Evolutionary conservation across 2,797 vertebrate species (phyloP).

Genomic region (Schizopygopsis malacanthus): DNA sequence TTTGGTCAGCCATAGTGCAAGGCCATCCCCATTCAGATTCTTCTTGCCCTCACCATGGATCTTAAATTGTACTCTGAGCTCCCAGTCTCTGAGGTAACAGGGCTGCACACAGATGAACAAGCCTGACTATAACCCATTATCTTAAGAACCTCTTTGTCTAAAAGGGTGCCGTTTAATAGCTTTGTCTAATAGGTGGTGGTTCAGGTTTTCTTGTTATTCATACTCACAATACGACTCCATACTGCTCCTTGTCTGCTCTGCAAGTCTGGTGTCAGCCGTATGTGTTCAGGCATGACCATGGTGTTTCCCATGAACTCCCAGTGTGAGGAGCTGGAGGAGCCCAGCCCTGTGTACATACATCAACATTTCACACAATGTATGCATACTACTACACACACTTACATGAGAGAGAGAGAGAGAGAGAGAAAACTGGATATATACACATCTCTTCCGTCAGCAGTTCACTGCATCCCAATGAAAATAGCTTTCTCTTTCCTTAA

Average conservation of each 20-base stretch:
- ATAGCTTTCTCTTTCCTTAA: background rate
- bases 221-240: conserved; percentile 92
- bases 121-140: background rate
- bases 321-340: conserved; percentile 86
- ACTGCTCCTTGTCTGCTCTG: conserved; percentile 94
- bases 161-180: background rate
- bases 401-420: too few relatives aligned
- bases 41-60: conserved; percentile 92
- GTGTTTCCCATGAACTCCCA: conserved; percentile 93
- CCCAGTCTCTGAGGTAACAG: conserved; percentile 88
- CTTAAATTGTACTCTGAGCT: conserved; percentile 92
- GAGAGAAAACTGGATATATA: background rate
- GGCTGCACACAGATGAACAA: conserved; percentile 76
- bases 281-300: conserved; percentile 88
- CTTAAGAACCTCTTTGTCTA: background rate
- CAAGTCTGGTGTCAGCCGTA: conserved; percentile 90
- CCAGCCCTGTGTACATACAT: conserved; percentile 79
- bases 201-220: background rate
- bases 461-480: background rate
- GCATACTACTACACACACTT: background rate
- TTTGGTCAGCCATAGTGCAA: conserved; percentile 93
- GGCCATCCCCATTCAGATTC: conserved; percentile 90
- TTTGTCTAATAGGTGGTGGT: background rate
- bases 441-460: background rate
- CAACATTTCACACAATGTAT: background rate